phyloP scores from a whole-genome alignment of 2,797 vertebrate genomes.

The Dicrostonyx torquatus region DNA sequence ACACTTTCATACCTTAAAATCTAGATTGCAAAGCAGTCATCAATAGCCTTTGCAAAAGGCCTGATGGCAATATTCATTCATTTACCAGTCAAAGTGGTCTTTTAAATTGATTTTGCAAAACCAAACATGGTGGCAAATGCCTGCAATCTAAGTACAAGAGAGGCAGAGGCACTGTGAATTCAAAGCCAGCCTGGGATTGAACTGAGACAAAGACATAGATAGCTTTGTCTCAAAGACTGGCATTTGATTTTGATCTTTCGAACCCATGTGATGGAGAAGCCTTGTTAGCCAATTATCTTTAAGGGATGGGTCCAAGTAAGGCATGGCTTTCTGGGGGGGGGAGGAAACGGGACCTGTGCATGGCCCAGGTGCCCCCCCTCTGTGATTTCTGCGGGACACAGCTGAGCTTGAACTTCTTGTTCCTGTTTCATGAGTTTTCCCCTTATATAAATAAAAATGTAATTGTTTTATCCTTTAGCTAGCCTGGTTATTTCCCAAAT shows the following conservation, averaged over 20 bases:
- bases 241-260: background rate
- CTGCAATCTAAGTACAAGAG: background rate
- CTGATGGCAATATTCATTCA: background rate
- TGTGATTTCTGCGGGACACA: no score
- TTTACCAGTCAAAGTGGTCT: background rate
- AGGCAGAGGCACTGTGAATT: background rate
- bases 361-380: no score
- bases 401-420: no score
- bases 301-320: no score
- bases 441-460: no score
- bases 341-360: no score
- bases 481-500: no score
- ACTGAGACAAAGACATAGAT: no score
- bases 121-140: background rate
- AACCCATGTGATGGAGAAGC: background rate
- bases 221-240: background rate
- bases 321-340: no score
- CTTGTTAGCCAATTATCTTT: no score
- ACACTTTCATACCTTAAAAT: background rate
- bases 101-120: background rate
- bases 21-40: background rate
- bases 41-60: background rate
- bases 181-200: background rate
- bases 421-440: no score
- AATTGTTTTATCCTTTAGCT: no score